Evolutionary conservation across 2,797 vertebrate species (phyloP).

Genomic region (Carapus acus): DNA sequence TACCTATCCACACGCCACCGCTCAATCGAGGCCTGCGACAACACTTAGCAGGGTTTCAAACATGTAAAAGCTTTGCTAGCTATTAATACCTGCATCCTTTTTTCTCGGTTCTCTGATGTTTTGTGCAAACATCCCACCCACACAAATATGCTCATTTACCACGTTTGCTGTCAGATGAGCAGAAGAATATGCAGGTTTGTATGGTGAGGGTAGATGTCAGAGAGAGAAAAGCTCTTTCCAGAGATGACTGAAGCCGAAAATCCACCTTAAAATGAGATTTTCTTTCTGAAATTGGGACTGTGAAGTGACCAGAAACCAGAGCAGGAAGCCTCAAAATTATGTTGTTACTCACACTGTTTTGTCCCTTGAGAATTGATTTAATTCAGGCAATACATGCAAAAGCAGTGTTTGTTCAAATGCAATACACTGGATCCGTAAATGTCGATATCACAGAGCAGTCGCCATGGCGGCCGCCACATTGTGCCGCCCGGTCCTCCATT

Average conservation of each 20-base stretch:
- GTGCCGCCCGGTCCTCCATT: not conserved
- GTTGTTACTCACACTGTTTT: slow-evolving; percentile 5
- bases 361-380: not conserved
- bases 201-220: slow-evolving; percentile 8
- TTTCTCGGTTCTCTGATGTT: slow-evolving; percentile 36
- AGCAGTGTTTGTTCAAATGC: slow-evolving; percentile 9
- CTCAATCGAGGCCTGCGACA: slow-evolving; percentile 33
- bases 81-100: slow-evolving; percentile 23
- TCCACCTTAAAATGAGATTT: slow-evolving; percentile 1
- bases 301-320: not conserved
- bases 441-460: not conserved
- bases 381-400: not conserved
- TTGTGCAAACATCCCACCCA: slow-evolving; percentile 25
- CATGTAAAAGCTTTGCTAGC: slow-evolving; percentile 31
- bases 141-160: slow-evolving; percentile 20
- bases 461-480: not conserved
- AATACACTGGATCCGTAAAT: slow-evolving; percentile 7
- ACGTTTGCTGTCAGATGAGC: slow-evolving; percentile 12
- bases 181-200: not conserved
- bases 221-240: slow-evolving; percentile 5
- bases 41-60: slow-evolving; percentile 19
- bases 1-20: slow-evolving; percentile 40
- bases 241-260: slow-evolving; percentile 5
- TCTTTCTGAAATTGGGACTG: slow-evolving; percentile 1
- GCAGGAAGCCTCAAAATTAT: not conserved